These are phyloP conservation scores for Chrysolina oricalcia DNA, from an alignment of 2,888 invertebrate species.

Conservation along the genomic window DNA sequence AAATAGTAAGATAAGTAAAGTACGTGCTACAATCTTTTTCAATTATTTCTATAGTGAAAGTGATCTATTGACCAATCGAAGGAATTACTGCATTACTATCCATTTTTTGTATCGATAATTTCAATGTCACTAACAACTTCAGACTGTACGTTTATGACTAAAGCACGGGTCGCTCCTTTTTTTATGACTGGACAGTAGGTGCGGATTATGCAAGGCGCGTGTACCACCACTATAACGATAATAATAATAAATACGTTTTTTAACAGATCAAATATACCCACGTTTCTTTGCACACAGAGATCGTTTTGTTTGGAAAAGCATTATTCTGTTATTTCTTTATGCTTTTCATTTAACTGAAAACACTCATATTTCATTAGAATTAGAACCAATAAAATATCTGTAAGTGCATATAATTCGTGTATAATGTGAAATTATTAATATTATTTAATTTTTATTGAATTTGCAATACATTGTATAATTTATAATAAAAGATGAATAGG, in stretches of 20 bases:
- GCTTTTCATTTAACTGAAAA: too few relatives aligned
- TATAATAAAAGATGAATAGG: too few relatives aligned
- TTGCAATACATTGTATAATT: too few relatives aligned
- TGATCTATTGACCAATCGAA: constrained; percentile 9
- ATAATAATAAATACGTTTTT: neutral
- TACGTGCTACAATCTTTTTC: neutral
- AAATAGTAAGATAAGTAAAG: neutral
- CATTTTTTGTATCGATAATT: neutral
- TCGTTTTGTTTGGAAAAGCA: too few relatives aligned
- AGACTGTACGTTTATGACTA: neutral
- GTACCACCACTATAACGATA: neutral
- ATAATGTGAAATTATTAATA: too few relatives aligned
- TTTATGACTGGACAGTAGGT: neutral
- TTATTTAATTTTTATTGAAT: too few relatives aligned
- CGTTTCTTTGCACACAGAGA: too few relatives aligned
- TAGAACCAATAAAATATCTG: too few relatives aligned
- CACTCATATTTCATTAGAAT: too few relatives aligned
- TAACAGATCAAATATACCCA: neutral
- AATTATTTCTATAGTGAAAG: constrained; percentile 3
- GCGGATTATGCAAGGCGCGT: neutral
- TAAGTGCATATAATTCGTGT: too few relatives aligned
- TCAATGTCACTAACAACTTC: neutral
- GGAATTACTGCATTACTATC: neutral
- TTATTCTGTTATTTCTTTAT: too few relatives aligned
- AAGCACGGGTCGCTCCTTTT: neutral